Evolutionary conservation across 1,140 invertebrate genomes (phyloP), one percentile per base, ranked within the genome.

Genomic region (Pomacea maculata): DNA sequence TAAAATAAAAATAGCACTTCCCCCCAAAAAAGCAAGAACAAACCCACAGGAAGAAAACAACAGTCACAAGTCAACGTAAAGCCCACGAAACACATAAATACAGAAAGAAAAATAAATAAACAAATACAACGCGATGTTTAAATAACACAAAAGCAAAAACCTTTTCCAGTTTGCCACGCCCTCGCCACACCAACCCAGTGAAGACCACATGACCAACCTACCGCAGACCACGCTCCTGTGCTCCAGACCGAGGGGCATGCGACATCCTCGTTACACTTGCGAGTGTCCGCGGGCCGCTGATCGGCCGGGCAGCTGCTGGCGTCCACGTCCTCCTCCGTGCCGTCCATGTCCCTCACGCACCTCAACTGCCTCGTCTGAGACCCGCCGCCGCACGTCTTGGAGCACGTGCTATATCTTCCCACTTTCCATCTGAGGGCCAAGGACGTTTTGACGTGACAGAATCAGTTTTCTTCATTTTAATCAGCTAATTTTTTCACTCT

Each of bases 201-300:
- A 45, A 2, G 34, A 17, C 9, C 4, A 61, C 9, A 74, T 12
- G 72, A 29, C 11, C 63, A 52, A 78, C 82, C 79, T 78, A 83
- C 82, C 54, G 64, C 65, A 12, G 80, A 79, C 83, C 83, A 83
- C 3, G 34, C 57, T n/a, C 68, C 65, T 5, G 83, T 64, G 7
- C 21, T 61, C 83, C 83, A 83, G 52, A 75, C 45, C 4, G 76
- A 80, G 3, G 65, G 74, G 75, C 83, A 83, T 11, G 74, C 10
- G 9, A 70, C 63, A 21, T n/a, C 10, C 10, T 45, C 55, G 61
- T 80, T 78, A 52, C 82, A 83, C 1, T 14, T 1, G 19, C 65
- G 54, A 14, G 15, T 74, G 6, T 29, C 52, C 7, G 29, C 52
- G 8, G 82, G 82, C 15, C 73, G 75, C 34, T 72, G 15, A 72